Evolutionary conservation across 1,140 invertebrate species (phyloP), one percentile per base, ranked within the genome.

Genomic region (Tetragnatha versicolor): DNA sequence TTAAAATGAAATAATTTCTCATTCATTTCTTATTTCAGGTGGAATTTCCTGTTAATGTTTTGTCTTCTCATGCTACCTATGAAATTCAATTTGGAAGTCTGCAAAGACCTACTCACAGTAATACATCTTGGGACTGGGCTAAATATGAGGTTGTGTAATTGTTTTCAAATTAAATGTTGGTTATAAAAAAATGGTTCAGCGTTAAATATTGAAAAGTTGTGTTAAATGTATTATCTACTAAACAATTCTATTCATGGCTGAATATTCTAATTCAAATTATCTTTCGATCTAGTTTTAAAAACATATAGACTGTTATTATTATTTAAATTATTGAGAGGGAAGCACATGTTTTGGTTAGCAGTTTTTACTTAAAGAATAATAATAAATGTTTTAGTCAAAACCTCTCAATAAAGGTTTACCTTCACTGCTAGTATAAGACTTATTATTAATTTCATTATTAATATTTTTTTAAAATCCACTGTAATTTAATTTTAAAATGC

Each of bases 51-150:
- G 84, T 86, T 17, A 85, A 86, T 78, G 81, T 89, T 4, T 79
- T 85, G 25, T 81, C 85, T 6, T 79, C 81, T 5, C 77, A 85
- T 20, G 87, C 86, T 7, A 86, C 86, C 0, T 89, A 88, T 83
- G 88, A 89, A 58, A 87, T 87, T 53, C 88, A 89, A 81, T 89
- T 84, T 85, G 88, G 88, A 6, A 85, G 86, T 79, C 45, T 88
- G 6, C 83, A 86, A 75, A 80, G 88, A 29, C 85, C 87, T n/a
- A 89, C 87, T 49, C 88, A 89, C 73, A 84, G 82, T 51, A 89
- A 89, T 81, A 89, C 89, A 7, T 88, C 88, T 17, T 89, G 89
- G 88, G 88, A 89, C 80, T 87, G 84, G 69, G 88, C 88, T 12
- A 86, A 85, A 75, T 89, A 84, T 85, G 88, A 89, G 85, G 88